Evolutionary conservation across 2,797 vertebrate genomes (phyloP).

Genomic region (Sebastes flavidus): DNA sequence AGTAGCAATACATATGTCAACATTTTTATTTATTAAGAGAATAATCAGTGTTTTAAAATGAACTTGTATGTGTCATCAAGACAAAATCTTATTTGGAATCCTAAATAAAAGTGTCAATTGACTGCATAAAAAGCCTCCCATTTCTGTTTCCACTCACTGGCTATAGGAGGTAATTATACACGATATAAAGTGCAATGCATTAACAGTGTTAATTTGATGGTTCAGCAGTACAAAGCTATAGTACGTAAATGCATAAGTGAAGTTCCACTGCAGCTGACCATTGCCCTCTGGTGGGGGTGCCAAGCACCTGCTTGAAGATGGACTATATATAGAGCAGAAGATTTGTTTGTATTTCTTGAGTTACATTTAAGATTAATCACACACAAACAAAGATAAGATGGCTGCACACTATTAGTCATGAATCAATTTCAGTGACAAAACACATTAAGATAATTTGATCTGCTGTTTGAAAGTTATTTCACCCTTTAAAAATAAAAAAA

Average conservation of each 20-base stretch:
- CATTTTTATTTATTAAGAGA: constrained; percentile 10
- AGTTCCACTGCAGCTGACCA: constrained; percentile 69
- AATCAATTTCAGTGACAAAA: not conserved
- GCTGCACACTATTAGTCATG: no score
- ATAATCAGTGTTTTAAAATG: not conserved
- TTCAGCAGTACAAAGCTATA: constrained; percentile 40
- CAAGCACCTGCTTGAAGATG: constrained; percentile 49
- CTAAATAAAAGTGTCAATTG: constrained; percentile 9
- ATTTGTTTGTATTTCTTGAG: constrained; percentile 37
- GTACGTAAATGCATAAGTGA: constrained; percentile 12
- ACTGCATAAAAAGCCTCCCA: constrained; percentile 6
- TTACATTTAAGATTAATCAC: constrained; percentile 3
- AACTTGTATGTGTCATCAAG: not conserved
- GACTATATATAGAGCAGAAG: constrained; percentile 31
- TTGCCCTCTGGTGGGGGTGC: constrained; percentile 77
- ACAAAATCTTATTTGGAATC: not conserved
- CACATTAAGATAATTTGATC: not conserved
- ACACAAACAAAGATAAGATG: not conserved
- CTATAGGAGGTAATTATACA: constrained; percentile 40
- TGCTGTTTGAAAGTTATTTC: not conserved
- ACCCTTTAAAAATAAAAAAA: not conserved
- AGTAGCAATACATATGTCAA: not conserved
- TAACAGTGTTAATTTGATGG: constrained; percentile 42
- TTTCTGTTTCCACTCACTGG: constrained; percentile 16
- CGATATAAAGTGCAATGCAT: constrained; percentile 34